Evolutionary conservation across 1,140 invertebrate species (phyloP), one percentile per base, ranked within the genome.

Genomic region (Drosophila nebulosa): DNA sequence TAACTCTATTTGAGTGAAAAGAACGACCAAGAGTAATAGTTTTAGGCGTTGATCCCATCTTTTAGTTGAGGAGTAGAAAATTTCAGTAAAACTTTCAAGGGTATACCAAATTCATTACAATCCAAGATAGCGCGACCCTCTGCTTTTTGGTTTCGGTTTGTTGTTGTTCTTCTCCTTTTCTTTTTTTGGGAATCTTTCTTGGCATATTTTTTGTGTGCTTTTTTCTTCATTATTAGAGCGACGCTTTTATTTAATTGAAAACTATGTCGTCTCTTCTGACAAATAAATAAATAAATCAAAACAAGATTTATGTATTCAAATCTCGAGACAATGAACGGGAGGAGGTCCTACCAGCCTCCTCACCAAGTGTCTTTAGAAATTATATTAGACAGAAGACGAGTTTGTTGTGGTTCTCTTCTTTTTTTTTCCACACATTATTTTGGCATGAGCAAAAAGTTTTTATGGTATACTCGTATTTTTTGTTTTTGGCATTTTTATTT

Each of bases 221-320:
- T n/a, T n/a, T n/a, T n/a, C n/a, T n/a, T 52, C 21, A 62, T 62
- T 61, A 27, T 60, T 59, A 58, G 61, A 69, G 53, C 53, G 42
- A 56, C 51, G 51, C 30, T 62, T 68, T 68, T 57, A 64, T 72
- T 68, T 71, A 78, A 83, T 79, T 75, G 64, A 64, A 69, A 76
- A 79, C 75, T 83, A 79, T 72, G 64, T 42, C 70, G 58, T 65
- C 39, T 53, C 46, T 7, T 56, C 46, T 27, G 56, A 60, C 53
- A 26, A 50, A 58, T 35, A 75, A 64, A 61, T 65, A 68, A 64
- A 76, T 80, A 80, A 83, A 75, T 83, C 75, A 83, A 83, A 83
- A 71, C 79, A 78, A 78, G 78, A 74, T 78, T 81, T 77, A 77
- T 81, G 69, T 69, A 72, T 67, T 64, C 57, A 46, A 76, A 70